A percentile compares a stretch with the other conserved stretches of the same genome.
Evolutionary conservation across 2,113 vertebrate species (phyloP).

Genomic region (Siniperca chuatsi): DNA sequence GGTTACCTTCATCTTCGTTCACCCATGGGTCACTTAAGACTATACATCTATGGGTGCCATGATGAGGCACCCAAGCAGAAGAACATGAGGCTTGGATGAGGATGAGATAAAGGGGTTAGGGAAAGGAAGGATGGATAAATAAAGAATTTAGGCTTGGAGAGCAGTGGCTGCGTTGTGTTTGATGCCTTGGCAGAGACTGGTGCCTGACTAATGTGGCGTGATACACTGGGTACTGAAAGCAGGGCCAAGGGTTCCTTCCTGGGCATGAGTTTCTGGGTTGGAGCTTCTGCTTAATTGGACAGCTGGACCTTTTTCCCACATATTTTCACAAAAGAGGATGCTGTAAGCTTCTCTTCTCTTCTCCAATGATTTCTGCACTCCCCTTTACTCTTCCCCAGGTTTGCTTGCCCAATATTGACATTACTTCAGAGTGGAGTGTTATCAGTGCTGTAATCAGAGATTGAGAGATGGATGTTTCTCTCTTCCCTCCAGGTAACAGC

Average conservation of each 20-base stretch:
- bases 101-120: conserved; percentile 57
- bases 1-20: conserved; percentile 48
- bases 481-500: conserved; percentile 62
- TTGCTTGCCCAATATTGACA: conserved; percentile 25
- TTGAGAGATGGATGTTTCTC: conserved; percentile 47
- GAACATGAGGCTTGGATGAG: conserved; percentile 49
- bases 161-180: conserved; percentile 62
- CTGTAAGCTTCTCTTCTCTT: conserved; percentile 40
- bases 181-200: conserved; percentile 81
- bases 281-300: conserved; percentile 66
- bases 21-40: conserved; percentile 48
- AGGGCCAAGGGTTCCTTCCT: conserved; percentile 71
- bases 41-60: conserved; percentile 39
- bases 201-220: conserved; percentile 86
- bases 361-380: conserved; percentile 21
- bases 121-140: conserved; percentile 44
- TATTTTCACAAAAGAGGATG: conserved; percentile 66
- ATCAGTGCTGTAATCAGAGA: conserved; percentile 74
- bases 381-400: conserved; percentile 42
- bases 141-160: conserved; percentile 55
- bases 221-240: conserved; percentile 73
- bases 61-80: conserved; percentile 53
- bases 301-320: conserved; percentile 70
- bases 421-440: conserved; percentile 40
- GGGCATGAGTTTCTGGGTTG: conserved; percentile 70